A percentile compares a stretch with the other conserved stretches of the same genome.
These are phyloP conservation scores for Aphrocallistes beatrix DNA, from an alignment of 37 sponge, comb jelly and placozoan genomes.

Conservation along the genomic window DNA sequence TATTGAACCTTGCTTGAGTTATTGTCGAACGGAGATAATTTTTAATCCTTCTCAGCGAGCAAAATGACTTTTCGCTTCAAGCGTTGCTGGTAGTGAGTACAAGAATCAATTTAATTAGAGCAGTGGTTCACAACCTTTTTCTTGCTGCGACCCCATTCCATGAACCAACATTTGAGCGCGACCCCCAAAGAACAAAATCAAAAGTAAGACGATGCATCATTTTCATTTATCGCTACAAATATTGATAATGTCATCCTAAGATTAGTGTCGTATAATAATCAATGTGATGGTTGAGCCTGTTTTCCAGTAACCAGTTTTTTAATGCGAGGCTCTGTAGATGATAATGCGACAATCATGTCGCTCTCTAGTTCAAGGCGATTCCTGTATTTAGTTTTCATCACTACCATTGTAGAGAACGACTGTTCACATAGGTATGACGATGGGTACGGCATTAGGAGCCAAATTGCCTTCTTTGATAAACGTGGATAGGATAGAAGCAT, in stretches of 20 bases:
- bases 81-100: too few species aligned
- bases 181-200: background rate
- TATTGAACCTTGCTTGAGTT: too few species aligned
- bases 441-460: slow-evolving; percentile 17
- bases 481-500: background rate
- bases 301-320: slow-evolving; percentile 5
- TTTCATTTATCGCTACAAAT: slow-evolving; percentile 3
- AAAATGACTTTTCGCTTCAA: too few species aligned
- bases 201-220: background rate
- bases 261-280: background rate
- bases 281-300: slow-evolving; percentile 20
- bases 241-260: slow-evolving; percentile 12
- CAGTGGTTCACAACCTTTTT: slow-evolving; percentile 16
- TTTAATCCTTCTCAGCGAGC: too few species aligned
- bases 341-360: slow-evolving; percentile 15
- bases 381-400: background rate
- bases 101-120: background rate
- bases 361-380: slow-evolving; percentile 15
- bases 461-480: background rate
- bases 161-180: background rate
- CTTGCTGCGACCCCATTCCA: slow-evolving; percentile 5
- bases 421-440: slow-evolving; percentile 5
- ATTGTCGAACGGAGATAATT: too few species aligned
- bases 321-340: slow-evolving; percentile 9
- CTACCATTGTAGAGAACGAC: slow-evolving; percentile 19